Evolutionary conservation across 2,113 vertebrate species (phyloP).

Genomic region (Cebidichthys violaceus): DNA sequence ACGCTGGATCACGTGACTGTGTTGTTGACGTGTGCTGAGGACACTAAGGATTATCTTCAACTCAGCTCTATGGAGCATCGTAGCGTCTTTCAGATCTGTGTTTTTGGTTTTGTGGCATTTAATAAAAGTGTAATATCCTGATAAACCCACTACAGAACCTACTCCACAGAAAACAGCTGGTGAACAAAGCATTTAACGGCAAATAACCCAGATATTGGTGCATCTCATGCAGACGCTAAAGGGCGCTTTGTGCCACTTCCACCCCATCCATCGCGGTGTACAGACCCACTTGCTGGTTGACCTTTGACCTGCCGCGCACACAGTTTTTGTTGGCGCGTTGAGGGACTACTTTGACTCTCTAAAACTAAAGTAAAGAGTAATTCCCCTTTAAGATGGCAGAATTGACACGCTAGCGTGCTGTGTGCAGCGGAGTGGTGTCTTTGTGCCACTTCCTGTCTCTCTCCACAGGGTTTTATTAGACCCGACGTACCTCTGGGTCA

Average conservation of each 20-base stretch:
- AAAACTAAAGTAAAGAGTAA: background rate
- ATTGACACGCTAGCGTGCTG: background rate
- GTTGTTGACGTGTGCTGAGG: background rate
- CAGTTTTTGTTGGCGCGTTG: no score
- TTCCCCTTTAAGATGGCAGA: background rate
- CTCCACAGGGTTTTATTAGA: conserved; percentile 44
- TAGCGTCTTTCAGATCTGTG: background rate
- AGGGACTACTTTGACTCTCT: no score
- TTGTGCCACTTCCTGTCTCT: conserved; percentile 47
- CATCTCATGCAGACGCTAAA: background rate
- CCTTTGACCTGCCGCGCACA: no score
- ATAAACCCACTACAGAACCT: background rate
- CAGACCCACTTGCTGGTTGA: no score
- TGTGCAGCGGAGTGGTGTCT: conserved; percentile 1
- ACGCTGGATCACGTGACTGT: background rate
- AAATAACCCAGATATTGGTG: background rate
- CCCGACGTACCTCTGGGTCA: conserved; percentile 55
- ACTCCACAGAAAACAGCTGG: background rate
- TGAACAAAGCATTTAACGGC: background rate
- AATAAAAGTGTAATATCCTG: background rate
- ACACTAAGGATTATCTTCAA: background rate
- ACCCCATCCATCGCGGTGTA: no score
- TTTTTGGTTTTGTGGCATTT: background rate
- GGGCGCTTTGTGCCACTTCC: background rate
- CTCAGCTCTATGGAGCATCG: background rate